phyloP scores from a whole-genome alignment of 37 sponge, comb jelly and placozoan genomes.

The Lycopodina hypogea region DNA sequence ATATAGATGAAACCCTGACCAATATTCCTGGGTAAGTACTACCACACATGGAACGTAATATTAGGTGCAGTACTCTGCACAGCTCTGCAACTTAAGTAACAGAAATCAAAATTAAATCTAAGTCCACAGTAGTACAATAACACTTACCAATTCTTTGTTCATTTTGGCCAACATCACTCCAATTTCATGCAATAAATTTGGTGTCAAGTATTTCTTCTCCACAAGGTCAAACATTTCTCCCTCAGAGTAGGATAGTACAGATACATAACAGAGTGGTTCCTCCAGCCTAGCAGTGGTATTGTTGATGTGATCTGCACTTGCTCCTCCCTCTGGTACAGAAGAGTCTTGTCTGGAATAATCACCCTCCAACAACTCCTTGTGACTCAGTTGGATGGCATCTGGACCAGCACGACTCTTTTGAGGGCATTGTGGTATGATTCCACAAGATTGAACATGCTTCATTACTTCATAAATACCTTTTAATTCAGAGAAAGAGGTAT shows the following conservation, averaged over 20 bases:
- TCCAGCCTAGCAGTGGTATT: background rate
- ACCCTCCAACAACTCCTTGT: background rate
- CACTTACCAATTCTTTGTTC: conserved; percentile 1
- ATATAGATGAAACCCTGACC: too few relatives aligned
- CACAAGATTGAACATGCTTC: conserved; percentile 10
- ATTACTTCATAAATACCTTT: conserved; percentile 24
- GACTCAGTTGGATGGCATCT: background rate
- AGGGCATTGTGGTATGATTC: background rate
- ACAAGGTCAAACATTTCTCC: conserved; percentile 14
- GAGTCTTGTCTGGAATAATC: background rate
- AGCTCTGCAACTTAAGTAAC: too few relatives aligned
- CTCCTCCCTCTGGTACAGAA: background rate
- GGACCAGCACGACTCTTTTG: conserved; percentile 11
- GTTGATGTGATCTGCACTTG: background rate
- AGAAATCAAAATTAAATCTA: too few relatives aligned
- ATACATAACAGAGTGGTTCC: background rate
- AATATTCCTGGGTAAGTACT: too few relatives aligned
- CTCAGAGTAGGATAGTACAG: background rate
- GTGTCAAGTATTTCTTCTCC: conserved; percentile 6
- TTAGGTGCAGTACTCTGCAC: too few relatives aligned
- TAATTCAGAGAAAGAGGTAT: conserved; percentile 8
- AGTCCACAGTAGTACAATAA: too few relatives aligned
- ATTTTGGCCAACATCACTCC: background rate
- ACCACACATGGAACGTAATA: too few relatives aligned
- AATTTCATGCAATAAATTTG: background rate